These are phyloP conservation scores for Drosophila cognata DNA, from an alignment of 2,888 invertebrate genomes.

Conservation along the genomic window DNA sequence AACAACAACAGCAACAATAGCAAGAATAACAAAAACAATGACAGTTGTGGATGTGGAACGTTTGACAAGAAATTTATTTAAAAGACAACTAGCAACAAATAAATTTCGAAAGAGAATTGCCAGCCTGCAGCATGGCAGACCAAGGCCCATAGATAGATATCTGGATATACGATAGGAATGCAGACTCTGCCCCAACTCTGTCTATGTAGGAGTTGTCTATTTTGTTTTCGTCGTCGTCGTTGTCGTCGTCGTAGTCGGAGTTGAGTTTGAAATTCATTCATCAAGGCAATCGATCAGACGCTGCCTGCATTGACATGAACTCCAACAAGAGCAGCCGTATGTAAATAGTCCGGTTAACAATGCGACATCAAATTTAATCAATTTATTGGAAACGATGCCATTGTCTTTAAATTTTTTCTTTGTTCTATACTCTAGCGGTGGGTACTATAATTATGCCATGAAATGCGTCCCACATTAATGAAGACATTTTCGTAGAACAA, in stretches of 20 bases:
- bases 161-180: conserved; percentile 42
- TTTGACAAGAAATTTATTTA: conserved; percentile 81
- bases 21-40: conserved; percentile 22
- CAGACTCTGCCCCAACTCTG: conserved; percentile 23
- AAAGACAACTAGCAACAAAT: conserved; percentile 81
- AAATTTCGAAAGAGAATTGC: conserved; percentile 66
- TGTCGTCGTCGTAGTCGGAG: conserved; percentile 21
- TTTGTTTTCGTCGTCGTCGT: conserved; percentile 7
- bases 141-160: conserved; percentile 24
- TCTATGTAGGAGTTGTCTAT: conserved; percentile 55
- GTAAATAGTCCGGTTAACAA: conserved; percentile 70
- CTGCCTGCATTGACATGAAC: conserved; percentile 46
- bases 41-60: conserved; percentile 26
- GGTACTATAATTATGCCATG: conserved; percentile 15
- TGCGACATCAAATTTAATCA: conserved; percentile 78
- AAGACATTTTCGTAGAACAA: neutral
- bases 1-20: conserved; percentile 7
- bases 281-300: conserved; percentile 79
- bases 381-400: conserved; percentile 73
- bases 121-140: conserved; percentile 37
- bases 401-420: conserved; percentile 52
- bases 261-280: conserved; percentile 75
- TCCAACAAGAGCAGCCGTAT: conserved; percentile 45
- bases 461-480: neutral
- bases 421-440: conserved; percentile 10